Evolutionary conservation across 2,888 invertebrate genomes (phyloP), one percentile per base, ranked within the genome.

Genomic region (Disparrhopalites patrizii): DNA sequence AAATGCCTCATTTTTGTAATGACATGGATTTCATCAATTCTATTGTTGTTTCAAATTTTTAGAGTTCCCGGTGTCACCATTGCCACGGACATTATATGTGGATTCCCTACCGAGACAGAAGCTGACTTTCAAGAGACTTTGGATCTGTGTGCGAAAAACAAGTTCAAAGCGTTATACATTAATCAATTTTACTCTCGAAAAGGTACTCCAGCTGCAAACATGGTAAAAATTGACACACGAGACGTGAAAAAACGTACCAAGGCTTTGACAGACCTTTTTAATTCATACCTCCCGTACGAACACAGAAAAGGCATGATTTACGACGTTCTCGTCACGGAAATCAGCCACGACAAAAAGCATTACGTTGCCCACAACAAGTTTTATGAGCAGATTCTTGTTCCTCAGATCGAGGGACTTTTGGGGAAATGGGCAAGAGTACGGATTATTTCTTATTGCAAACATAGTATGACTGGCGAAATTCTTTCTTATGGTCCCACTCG

Each of bases 101-200:
- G 98, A 0, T 99, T 98, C 80, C 99, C 99, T 0, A 94, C 93
- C 0, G 99, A 99, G 82, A 94, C 92, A 0, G 89, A 88, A 52
- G 79, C 81, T 13, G 92, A 99, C 80, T 99, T 99, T 80, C 85
- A 89, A 55, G 88, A 92, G 70, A 97, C 96, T 0, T 81, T 96
- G 83, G 78, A 82, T 0, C 82, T 99, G 0, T 95, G 98, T 73
- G 81, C 82, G 70, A 87, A 91, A 77, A 91, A 96, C 79, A 85
- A 87, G 74, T 99, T 99, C 79, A 92, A 96, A 0, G 89, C 90
- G 76, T 83, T 99, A 5, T 99, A 97, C 80, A 98, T 98, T 77
- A 99, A 99, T 82, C 98, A 99, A 81, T 99, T 94, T 81, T 99
- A 90, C 77, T 93, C 98, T 0, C 81, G 98, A 18, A 94, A 96